A percentile compares a stretch with the other conserved stretches of the same genome.
Conservation (phyloP, 1,140 invertebrate species). For the Drosophila chauvacae region DNA sequence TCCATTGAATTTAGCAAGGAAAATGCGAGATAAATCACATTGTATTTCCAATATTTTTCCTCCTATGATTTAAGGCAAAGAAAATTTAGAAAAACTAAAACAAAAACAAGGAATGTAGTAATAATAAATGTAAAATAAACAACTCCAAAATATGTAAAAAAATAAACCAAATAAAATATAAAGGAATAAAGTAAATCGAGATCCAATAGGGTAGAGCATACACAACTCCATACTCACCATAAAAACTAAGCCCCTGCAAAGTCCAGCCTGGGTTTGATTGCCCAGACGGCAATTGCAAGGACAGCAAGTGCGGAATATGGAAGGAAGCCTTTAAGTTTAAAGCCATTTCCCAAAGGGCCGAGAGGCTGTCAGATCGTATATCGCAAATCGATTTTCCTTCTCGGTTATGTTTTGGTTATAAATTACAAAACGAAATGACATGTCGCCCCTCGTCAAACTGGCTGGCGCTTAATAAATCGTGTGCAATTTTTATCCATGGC, state of each 20-base stretch:
- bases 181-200: background rate
- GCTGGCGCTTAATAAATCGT: conserved; percentile 50
- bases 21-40: background rate
- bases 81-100: background rate
- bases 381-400: conserved; percentile 58
- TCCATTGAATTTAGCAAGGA: background rate
- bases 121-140: background rate
- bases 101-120: too few species aligned
- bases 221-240: background rate
- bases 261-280: conserved; percentile 30
- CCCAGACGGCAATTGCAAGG: conserved; percentile 11
- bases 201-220: background rate
- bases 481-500: conserved; percentile 51
- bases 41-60: too few species aligned
- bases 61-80: background rate
- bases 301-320: conserved; percentile 51
- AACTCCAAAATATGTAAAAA: background rate
- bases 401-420: conserved; percentile 50
- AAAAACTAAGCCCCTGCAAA: conserved; percentile 4
- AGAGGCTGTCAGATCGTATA: conserved; percentile 29
- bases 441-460: conserved; percentile 60
- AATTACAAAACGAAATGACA: conserved; percentile 61
- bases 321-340: conserved; percentile 38
- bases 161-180: background rate
- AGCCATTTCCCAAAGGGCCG: conserved; percentile 10